Percentiles rank a stretch among this genome's conserved stretches.
Evolutionary conservation across 2,113 vertebrate genomes (phyloP).

Genomic region (rabbit (Oryctolagus cuniculus)): DNA sequence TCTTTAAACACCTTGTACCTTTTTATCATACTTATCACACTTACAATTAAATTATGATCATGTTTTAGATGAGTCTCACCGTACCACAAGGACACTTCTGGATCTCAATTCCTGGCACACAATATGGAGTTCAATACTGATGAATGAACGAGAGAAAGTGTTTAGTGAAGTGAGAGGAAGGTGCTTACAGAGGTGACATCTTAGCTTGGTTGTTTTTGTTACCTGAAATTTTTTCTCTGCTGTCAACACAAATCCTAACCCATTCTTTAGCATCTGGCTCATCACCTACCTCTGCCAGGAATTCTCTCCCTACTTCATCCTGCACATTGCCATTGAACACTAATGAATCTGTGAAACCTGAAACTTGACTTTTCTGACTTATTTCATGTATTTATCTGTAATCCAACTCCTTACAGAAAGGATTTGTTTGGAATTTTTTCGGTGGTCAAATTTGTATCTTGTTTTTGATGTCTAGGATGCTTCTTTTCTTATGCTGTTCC

Average conservation of each 20-base stretch:
- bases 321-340: background rate
- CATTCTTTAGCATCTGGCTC: background rate
- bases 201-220: background rate
- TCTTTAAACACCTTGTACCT: background rate
- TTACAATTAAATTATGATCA: background rate
- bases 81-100: background rate
- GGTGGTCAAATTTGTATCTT: background rate
- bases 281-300: background rate
- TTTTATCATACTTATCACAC: background rate
- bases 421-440: constrained; percentile 12
- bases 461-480: constrained; percentile 1
- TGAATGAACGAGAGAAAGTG: background rate
- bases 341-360: background rate
- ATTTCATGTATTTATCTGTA: constrained; percentile 7
- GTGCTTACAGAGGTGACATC: background rate
- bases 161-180: background rate
- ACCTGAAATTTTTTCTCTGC: background rate
- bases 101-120: background rate
- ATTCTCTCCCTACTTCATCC: background rate
- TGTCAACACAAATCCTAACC: background rate
- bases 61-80: background rate
- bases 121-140: background rate
- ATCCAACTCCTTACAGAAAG: constrained; percentile 18
- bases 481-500: constrained; percentile 32
- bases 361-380: background rate